These are phyloP conservation scores for Oreortyx pictus DNA, from an alignment of 2,797 vertebrate species.

Conservation along the genomic window DNA sequence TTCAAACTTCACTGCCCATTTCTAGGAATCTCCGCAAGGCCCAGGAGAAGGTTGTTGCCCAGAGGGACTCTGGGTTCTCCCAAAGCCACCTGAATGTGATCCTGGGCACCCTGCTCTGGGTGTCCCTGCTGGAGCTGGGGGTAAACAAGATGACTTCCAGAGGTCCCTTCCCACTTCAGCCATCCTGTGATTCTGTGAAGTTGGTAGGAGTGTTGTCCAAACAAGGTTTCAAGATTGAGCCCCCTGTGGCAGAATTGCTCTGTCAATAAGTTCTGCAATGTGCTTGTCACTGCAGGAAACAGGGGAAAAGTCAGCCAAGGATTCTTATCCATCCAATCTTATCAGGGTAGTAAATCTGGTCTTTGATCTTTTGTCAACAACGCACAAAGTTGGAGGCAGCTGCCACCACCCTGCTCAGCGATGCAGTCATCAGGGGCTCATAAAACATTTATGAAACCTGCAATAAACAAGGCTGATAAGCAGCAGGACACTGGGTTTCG, in stretches of 20 bases:
- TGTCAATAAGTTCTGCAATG: constrained; percentile 18
- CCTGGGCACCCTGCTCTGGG: neutral
- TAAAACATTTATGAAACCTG: constrained; percentile 84
- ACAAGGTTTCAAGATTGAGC: neutral
- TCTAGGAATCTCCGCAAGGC: neutral
- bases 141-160: neutral
- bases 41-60: neutral
- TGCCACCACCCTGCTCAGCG: constrained; percentile 80
- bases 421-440: constrained; percentile 72
- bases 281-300: constrained; percentile 45
- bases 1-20: neutral
- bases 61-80: neutral
- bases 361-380: constrained; percentile 86
- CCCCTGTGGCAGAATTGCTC: neutral
- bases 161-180: neutral
- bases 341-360: constrained; percentile 83
- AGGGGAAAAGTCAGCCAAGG: constrained; percentile 70
- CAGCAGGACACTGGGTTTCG: constrained; percentile 73
- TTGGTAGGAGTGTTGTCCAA: neutral
- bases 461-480: constrained; percentile 83
- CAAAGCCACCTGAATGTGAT: too few relatives aligned
- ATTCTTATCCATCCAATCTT: constrained; percentile 78
- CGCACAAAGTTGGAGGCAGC: constrained; percentile 77
- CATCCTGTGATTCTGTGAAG: neutral
- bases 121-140: neutral